Conservation (phyloP, 53 echinoderm and acorn worm genomes). For the Zoroaster sp. region DNA sequence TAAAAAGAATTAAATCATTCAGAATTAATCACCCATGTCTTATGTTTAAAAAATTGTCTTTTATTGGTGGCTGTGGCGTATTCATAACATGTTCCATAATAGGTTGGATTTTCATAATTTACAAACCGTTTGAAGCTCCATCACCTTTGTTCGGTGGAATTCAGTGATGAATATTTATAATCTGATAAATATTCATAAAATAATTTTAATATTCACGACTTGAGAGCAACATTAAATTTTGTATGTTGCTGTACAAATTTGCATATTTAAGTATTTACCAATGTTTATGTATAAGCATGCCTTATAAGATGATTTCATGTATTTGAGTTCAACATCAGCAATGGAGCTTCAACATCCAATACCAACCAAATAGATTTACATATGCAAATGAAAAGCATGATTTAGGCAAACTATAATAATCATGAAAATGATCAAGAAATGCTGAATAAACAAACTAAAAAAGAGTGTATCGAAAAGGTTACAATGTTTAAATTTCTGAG, state of each 20-base stretch:
- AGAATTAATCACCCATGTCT: conserved; percentile 34
- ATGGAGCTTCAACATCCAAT: background rate
- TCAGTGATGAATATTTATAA: background rate
- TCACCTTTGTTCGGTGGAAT: background rate
- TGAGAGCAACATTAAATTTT: no score
- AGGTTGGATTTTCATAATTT: conserved; percentile 8
- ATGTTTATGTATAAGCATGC: no score
- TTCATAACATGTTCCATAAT: background rate
- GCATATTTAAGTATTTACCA: no score
- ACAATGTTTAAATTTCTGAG: background rate
- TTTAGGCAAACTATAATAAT: background rate
- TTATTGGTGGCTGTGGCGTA: background rate
- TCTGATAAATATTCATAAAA: background rate
- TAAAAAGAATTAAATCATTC: background rate
- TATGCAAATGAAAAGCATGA: conserved; percentile 1
- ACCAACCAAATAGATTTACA: background rate
- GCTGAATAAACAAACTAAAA: background rate
- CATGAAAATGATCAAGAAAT: background rate
- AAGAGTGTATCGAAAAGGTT: background rate
- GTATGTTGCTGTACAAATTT: no score
- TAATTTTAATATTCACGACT: no score
- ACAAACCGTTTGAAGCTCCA: background rate
- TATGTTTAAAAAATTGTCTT: conserved; percentile 18
- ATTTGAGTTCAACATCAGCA: background rate
- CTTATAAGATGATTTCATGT: no score